Evolutionary conservation across 2,797 vertebrate species (phyloP).

Genomic region (Oreochromis grahami): DNA sequence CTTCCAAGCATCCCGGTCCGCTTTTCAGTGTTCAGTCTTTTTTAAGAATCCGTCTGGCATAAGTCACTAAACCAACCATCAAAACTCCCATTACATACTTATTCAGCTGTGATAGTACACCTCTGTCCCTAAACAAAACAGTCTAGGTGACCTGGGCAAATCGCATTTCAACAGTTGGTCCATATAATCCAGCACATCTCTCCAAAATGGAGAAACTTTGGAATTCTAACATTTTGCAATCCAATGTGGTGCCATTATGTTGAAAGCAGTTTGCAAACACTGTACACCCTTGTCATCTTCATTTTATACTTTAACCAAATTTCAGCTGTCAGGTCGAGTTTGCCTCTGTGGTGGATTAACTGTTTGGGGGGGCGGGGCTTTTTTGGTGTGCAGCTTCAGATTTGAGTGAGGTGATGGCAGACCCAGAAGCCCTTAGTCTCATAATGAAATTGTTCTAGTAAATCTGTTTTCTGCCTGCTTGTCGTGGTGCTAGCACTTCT

Average conservation of each 20-base stretch:
- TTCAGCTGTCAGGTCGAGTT: neutral
- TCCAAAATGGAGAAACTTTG: neutral
- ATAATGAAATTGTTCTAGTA: slow-evolving; percentile 76
- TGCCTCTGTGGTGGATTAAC: neutral
- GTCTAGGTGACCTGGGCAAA: neutral
- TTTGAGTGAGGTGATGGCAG: slow-evolving; percentile 32
- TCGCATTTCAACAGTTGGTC: neutral
- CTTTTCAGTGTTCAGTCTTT: neutral
- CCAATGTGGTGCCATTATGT: neutral
- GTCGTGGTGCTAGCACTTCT: slow-evolving; percentile 32
- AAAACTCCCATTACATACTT: neutral
- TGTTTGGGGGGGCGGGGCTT: neutral
- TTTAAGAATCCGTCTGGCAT: neutral
- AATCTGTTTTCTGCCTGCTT: slow-evolving; percentile 48
- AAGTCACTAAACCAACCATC: neutral
- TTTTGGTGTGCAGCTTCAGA: neutral
- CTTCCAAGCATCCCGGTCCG: accelerated
- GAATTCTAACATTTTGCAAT: accelerated
- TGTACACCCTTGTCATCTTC: accelerated
- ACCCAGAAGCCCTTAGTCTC: slow-evolving; percentile 34
- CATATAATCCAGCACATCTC: neutral
- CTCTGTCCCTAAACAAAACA: neutral
- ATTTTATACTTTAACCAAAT: neutral
- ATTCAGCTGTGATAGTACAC: neutral
- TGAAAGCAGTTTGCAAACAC: neutral